These are phyloP conservation scores for Argyra leucocephala DNA, from an alignment of 2,888 invertebrate genomes.

Conservation along the genomic window DNA sequence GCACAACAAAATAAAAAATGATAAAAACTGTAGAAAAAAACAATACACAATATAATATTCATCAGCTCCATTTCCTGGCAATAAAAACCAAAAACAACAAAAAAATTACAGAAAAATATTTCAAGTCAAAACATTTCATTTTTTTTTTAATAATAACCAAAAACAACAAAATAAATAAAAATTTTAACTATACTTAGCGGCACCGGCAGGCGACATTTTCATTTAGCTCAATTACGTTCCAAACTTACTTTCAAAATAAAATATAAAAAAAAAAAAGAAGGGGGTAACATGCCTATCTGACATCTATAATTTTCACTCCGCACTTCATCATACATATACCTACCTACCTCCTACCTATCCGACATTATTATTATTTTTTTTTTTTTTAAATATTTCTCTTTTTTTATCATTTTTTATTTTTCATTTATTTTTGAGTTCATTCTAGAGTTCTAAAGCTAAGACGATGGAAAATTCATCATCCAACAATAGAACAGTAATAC, in stretches of 20 bases:
- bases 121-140: too few species aligned
- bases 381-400: too few species aligned
- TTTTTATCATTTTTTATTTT: not conserved
- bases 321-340: not conserved
- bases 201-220: constrained; percentile 11
- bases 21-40: too few species aligned
- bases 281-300: constrained; percentile 4
- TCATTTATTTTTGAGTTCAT: not conserved
- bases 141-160: not conserved
- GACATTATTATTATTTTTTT: too few species aligned
- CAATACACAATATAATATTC: too few species aligned
- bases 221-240: constrained; percentile 10
- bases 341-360: too few species aligned
- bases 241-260: not conserved
- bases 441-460: not conserved
- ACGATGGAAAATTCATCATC: constrained; percentile 4
- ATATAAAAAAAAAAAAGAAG: not conserved
- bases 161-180: not conserved
- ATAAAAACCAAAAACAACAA: not conserved
- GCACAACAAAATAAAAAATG: too few species aligned
- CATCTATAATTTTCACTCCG: not conserved
- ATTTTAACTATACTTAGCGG: not conserved
- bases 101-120: not conserved
- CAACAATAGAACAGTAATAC: not conserved
- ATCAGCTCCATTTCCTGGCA: too few species aligned